Evolutionary conservation across 2,113 vertebrate species (phyloP).

Genomic region (Rhea americana): DNA sequence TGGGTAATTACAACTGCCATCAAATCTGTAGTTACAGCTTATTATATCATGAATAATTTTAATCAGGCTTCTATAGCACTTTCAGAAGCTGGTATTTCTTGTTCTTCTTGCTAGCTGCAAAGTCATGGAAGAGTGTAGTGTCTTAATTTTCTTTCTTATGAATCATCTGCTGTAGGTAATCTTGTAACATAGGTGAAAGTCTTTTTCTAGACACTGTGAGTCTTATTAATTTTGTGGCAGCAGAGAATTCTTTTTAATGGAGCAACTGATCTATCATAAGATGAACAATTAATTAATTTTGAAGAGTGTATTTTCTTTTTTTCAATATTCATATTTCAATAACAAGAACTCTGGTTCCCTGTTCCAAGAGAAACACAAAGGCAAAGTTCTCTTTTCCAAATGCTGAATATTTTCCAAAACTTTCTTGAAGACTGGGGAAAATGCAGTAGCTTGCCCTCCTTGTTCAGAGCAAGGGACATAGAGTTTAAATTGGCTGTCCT

Average conservation of each 20-base stretch:
- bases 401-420: not conserved
- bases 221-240: conserved; percentile 31
- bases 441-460: not conserved
- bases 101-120: conserved; percentile 27
- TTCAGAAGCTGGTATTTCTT: conserved; percentile 39
- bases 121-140: not conserved
- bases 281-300: conserved; percentile 49
- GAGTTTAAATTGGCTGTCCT: not conserved
- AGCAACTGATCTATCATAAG: conserved; percentile 22
- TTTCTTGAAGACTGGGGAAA: not conserved
- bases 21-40: conserved; percentile 23
- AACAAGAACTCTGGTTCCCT: conserved; percentile 17
- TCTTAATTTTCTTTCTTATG: conserved; percentile 42
- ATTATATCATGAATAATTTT: conserved; percentile 45
- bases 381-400: conserved; percentile 20
- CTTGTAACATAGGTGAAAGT: conserved; percentile 35
- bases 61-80: not conserved
- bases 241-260: conserved; percentile 40
- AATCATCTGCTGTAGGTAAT: conserved; percentile 25
- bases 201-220: conserved; percentile 2
- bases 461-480: not conserved
- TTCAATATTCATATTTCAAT: conserved; percentile 21
- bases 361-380: not conserved
- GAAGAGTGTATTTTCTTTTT: conserved; percentile 45
- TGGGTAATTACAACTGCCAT: not conserved